Evolutionary conservation across 1,140 invertebrate genomes (phyloP), one percentile per base, ranked within the genome.

Genomic region (Diorhabda carinulata): DNA sequence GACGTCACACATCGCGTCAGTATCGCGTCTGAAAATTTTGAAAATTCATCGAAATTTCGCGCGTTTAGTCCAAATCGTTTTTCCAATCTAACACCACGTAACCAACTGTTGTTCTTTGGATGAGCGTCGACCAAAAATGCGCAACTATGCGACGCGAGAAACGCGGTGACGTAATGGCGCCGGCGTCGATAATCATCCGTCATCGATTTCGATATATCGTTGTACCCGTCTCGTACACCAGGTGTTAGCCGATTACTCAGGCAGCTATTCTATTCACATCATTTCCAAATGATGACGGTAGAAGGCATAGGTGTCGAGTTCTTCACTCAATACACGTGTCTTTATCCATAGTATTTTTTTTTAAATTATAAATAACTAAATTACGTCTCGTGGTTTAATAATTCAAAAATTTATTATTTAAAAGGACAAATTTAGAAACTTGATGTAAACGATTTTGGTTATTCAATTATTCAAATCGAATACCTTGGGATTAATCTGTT

Each of bases 1-100:
- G 47, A 52, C 47, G 47, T 52, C 47, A 52, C 47, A 52, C 47
- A n/a, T 6, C 47, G 47, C 47, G 47, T 52, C 47, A 3, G 47
- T 52, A 8, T 52, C n/a, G 6, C 47, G n/a, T 8, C 6, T 52
- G 4, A 8, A n/a, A 52, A n/a, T 52, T 25, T 25, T 25, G 25
- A 25, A 25, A 25, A 25, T 25, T 1, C 25, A 25, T 25, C 25
- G 25, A 25, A 52, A 8, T 52, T 52, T 52, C 47, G 47, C 47
- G 47, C 47, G 47, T 52, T n/a, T 52, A 3, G 47, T 8, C 2
- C n/a, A 8, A n/a, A 6, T n/a, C 47, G 47, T n/a, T 52, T 52
- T 52, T n/a, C 47, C 47, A 52, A 52, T 52, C 47, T 52, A n/a
- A 52, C 47, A 52, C 47, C 47, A 52, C 47, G 47, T 52, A 52